phyloP scores from a whole-genome alignment of 1,140 invertebrate genomes.

The Steinernema feltiae region DNA sequence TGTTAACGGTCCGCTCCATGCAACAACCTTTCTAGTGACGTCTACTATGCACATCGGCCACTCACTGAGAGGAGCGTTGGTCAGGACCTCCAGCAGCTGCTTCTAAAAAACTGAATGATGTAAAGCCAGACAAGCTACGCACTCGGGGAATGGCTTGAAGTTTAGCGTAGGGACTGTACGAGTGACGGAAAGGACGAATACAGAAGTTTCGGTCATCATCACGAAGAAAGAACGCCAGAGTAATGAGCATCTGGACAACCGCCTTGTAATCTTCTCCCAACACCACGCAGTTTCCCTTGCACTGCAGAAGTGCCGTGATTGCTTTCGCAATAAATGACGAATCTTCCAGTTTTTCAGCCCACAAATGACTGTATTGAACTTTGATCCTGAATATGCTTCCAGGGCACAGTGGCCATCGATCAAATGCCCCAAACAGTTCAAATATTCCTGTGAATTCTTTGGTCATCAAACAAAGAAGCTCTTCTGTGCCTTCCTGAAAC shows the following conservation, averaged over 20 bases:
- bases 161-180: slow-evolving; percentile 27
- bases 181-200: slow-evolving; percentile 27
- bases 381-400: background rate
- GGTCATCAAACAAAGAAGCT: slow-evolving; percentile 9
- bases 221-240: slow-evolving; percentile 32
- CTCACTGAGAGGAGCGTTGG: background rate
- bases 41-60: slow-evolving; percentile 39
- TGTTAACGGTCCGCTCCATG: slow-evolving; percentile 25
- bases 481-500: background rate
- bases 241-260: slow-evolving; percentile 29
- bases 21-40: slow-evolving; percentile 24
- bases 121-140: background rate
- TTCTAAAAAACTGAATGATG: slow-evolving; percentile 21
- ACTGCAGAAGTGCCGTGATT: slow-evolving; percentile 29
- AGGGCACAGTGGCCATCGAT: background rate
- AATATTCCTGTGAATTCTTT: slow-evolving; percentile 12
- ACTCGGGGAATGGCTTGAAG: slow-evolving; percentile 32
- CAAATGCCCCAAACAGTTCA: background rate
- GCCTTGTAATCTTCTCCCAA: slow-evolving; percentile 27
- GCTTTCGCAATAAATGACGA: slow-evolving; percentile 30
- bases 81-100: slow-evolving; percentile 22
- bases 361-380: background rate
- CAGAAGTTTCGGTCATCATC: slow-evolving; percentile 27
- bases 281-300: slow-evolving; percentile 33
- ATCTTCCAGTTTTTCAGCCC: slow-evolving; percentile 23